phyloP scores from a whole-genome alignment of 1,140 invertebrate genomes.

The Druon quercuslanigerum region DNA sequence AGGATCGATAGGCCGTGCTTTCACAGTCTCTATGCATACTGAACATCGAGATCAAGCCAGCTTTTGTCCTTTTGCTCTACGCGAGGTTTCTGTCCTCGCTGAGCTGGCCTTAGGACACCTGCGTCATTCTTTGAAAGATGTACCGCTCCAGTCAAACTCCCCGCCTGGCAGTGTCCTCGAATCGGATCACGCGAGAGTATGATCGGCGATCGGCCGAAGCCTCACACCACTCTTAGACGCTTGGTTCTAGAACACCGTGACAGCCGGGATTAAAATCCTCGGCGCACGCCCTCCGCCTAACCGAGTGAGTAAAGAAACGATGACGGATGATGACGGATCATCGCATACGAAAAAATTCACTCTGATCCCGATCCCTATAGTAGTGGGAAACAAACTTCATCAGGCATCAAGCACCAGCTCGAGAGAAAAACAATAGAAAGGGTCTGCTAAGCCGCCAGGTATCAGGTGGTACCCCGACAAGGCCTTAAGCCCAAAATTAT shows the following conservation, averaged over 20 bases:
- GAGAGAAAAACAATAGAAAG: too few relatives aligned
- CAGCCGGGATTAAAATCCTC: constrained; percentile 57
- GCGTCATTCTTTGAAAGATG: constrained; percentile 85
- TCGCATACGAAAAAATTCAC: too few relatives aligned
- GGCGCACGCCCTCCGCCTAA: constrained; percentile 74
- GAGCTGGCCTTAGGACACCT: constrained; percentile 86
- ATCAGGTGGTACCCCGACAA: too few relatives aligned
- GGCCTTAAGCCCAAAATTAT: too few relatives aligned
- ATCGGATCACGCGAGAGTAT: constrained; percentile 76
- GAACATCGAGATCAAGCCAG: constrained; percentile 85
- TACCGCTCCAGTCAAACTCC: constrained; percentile 88
- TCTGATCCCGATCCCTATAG: too few relatives aligned
- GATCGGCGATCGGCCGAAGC: constrained; percentile 66
- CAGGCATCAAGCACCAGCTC: too few relatives aligned
- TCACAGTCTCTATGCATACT: constrained; percentile 84
- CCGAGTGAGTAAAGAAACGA: too few relatives aligned
- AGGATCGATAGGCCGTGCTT: constrained; percentile 85
- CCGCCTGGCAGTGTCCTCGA: constrained; percentile 80
- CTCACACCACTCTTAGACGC: constrained; percentile 65
- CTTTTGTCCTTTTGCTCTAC: constrained; percentile 87
- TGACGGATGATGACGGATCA: too few relatives aligned
- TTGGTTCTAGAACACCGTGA: constrained; percentile 68
- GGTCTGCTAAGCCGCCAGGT: too few relatives aligned
- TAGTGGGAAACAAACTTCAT: too few relatives aligned
- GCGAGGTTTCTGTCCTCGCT: constrained; percentile 85